These are phyloP conservation scores for Patiria pectinifera DNA, from an alignment of 53 echinoderm and acorn worm species.

Conservation along the genomic window DNA sequence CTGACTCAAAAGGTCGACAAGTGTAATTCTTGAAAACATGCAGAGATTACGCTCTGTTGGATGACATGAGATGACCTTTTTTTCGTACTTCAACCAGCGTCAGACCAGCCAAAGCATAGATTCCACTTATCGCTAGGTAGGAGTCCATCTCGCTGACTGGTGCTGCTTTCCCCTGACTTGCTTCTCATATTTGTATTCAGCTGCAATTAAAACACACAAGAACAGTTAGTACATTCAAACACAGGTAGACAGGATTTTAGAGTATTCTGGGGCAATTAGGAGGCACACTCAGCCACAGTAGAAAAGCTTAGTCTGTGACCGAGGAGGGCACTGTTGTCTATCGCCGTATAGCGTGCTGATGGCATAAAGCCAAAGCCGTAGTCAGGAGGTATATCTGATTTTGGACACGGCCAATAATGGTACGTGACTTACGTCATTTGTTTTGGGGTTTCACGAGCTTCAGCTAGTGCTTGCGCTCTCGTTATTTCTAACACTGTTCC, in stretches of 20 bases:
- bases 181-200: slow-evolving; percentile 78
- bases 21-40: not conserved
- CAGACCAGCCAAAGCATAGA: not conserved
- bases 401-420: not conserved
- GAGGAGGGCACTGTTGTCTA: too few species aligned
- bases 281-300: too few species aligned
- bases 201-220: slow-evolving; percentile 32
- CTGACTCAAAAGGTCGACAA: not conserved
- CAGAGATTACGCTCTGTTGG: not conserved
- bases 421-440: not conserved
- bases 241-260: too few species aligned
- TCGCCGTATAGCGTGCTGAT: too few species aligned
- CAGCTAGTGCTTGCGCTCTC: too few species aligned
- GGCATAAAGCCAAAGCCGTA: too few species aligned
- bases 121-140: slow-evolving; percentile 19
- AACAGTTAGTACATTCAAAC: not conserved
- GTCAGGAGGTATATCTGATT: too few species aligned
- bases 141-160: slow-evolving; percentile 64
- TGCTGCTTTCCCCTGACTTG: slow-evolving; percentile 69
- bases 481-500: too few species aligned
- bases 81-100: not conserved
- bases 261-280: too few species aligned
- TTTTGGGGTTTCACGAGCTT: too few species aligned
- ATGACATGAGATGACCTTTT: not conserved
- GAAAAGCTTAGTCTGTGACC: too few species aligned